Percentiles rank a stretch among this genome's conserved stretches.
phyloP scores from a whole-genome alignment of 2,113 vertebrate species.

The Lethenteron camtschaticum region DNA sequence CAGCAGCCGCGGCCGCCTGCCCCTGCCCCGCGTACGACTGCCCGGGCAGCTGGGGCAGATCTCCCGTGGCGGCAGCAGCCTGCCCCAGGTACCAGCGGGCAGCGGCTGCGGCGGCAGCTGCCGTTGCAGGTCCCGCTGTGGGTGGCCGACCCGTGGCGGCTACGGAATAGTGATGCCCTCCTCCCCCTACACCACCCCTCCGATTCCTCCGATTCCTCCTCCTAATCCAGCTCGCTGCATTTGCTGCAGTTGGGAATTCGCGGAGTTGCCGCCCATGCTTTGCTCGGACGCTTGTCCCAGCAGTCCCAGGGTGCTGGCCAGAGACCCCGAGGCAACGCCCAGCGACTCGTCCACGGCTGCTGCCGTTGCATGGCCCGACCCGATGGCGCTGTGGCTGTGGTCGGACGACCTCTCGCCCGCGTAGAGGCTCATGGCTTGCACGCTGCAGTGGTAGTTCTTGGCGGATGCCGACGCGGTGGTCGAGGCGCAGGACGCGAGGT shows the following conservation, averaged over 20 bases:
- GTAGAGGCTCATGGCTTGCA: conserved; percentile 44
- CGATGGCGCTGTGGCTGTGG: conserved; percentile 26
- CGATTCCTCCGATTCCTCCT: no score
- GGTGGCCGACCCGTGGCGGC: no score
- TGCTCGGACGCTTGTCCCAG: background rate
- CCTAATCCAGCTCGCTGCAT: no score
- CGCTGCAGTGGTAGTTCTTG: conserved; percentile 38
- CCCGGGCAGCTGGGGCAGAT: no score
- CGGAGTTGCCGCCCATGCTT: background rate
- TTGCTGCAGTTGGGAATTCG: background rate
- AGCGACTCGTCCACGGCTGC: background rate
- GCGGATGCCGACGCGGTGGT: conserved; percentile 23
- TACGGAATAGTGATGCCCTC: no score
- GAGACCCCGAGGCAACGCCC: background rate
- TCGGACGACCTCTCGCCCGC: conserved; percentile 22
- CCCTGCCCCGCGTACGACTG: no score
- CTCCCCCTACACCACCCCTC: no score
- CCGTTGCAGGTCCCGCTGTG: no score
- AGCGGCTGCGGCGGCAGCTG: background rate
- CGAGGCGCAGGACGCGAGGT: conserved; percentile 21
- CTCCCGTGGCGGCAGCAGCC: background rate
- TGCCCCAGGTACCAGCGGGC: background rate
- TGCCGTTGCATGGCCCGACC: conserved; percentile 24
- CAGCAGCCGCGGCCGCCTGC: background rate
- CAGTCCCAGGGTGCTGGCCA: background rate